Evolutionary conservation across 2,113 vertebrate species (phyloP), one percentile per base, ranked within the genome.

Genomic region (Monopterus albus): DNA sequence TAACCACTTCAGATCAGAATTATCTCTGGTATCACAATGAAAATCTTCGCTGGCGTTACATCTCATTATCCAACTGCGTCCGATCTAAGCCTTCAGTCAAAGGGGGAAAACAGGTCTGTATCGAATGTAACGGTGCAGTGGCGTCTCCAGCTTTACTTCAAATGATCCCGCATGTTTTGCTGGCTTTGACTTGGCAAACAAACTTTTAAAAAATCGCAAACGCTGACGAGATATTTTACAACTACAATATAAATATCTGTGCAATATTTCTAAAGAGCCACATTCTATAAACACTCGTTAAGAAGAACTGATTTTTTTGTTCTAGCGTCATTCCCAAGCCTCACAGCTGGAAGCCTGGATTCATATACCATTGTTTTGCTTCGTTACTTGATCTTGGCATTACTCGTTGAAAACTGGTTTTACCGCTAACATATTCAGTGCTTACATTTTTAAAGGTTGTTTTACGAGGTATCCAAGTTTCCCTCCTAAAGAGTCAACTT

Each of bases 271-370:
- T 13, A 20, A 52, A 57, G 69, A 46, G 53, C 23, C 50, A 71
- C 21, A 18, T 72, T 52, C 63, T 36, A 75, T 75, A 68, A 65
- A 57, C 39, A 38, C 31, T 55, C 62, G 67, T 35, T 71, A 40
- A 18, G 20, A 35, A 75, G 65, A 72, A 78, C 59, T 42, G 72
- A 69, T 74, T 80, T 89, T 31, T 91, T 92, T 87, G 86, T 91
- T 84, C 82, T 72, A 87, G 89, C 91, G 87, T 91, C 90, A 89
- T 88, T 88, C 91, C 83, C 87, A 55, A 91, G 81, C 81, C 85
- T 93, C 93, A 92, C 93, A 94, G 93, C 93, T 94, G 93, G 93
- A 94, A 81, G 91, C 92, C 93, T 82, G 89, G 84, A 87, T 90
- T 88, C 87, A 90, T 92, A 85, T 86, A 93, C 92, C 92, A 92